Evolutionary conservation across 2,113 vertebrate genomes (phyloP).

Genomic region (Colinus virginianus): DNA sequence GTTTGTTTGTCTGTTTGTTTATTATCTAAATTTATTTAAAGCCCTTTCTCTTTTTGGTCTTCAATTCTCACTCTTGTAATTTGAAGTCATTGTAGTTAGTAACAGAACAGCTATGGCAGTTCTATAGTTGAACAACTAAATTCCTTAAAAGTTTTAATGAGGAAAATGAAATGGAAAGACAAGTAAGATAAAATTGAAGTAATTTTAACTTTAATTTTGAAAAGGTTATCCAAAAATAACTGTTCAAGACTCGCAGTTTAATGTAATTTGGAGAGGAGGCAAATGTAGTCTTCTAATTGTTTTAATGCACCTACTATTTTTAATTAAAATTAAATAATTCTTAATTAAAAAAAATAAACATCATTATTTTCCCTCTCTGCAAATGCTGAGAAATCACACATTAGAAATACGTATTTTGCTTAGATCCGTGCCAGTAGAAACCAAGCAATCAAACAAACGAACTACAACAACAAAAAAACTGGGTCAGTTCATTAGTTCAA

Average conservation of each 20-base stretch:
- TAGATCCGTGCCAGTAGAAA: neutral
- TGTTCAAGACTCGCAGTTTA: neutral
- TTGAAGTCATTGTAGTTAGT: too few relatives aligned
- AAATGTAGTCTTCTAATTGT: neutral
- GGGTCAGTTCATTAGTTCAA: neutral
- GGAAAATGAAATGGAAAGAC: neutral
- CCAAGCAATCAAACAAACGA: neutral
- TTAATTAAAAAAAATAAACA: neutral
- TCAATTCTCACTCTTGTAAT: too few relatives aligned
- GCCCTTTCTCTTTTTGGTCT: too few relatives aligned
- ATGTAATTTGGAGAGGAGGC: neutral
- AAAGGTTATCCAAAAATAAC: neutral
- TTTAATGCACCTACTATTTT: neutral
- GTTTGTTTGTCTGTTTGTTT: neutral
- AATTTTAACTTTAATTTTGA: neutral
- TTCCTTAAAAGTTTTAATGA: neutral
- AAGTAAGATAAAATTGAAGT: neutral
- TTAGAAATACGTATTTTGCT: neutral
- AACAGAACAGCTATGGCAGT: too few relatives aligned
- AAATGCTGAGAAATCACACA: neutral
- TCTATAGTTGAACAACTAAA: neutral
- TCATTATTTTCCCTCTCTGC: neutral
- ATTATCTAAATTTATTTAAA: too few relatives aligned
- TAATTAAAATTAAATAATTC: neutral
- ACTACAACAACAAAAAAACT: neutral